Evolutionary conservation across 1,140 invertebrate genomes (phyloP).

Genomic region (Tenebrio molitor): DNA sequence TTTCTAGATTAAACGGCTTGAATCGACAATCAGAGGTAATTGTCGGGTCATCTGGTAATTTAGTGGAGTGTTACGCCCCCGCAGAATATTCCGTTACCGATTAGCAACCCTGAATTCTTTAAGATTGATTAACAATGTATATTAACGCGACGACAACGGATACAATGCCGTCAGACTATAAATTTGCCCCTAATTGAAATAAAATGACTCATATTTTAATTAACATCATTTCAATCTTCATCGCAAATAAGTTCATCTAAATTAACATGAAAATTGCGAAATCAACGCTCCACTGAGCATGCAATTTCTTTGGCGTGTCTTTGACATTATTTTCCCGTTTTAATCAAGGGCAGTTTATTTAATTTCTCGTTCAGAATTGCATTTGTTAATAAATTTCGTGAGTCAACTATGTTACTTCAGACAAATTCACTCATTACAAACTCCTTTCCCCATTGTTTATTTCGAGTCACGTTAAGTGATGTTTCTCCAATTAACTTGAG

Average conservation of each 20-base stretch:
- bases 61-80: slow-evolving; percentile 34
- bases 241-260: slow-evolving; percentile 39
- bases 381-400: slow-evolving; percentile 31
- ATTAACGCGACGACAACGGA: slow-evolving; percentile 22
- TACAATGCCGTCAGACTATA: slow-evolving; percentile 20
- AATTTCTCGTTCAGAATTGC: slow-evolving; percentile 28
- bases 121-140: slow-evolving; percentile 33
- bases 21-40: slow-evolving; percentile 39
- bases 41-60: slow-evolving; percentile 39
- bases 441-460: too few species aligned
- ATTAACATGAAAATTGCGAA: slow-evolving; percentile 40
- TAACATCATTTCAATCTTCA: slow-evolving; percentile 39
- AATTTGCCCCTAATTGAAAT: slow-evolving; percentile 31
- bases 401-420: slow-evolving; percentile 15
- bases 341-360: slow-evolving; percentile 37
- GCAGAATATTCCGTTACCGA: slow-evolving; percentile 4
- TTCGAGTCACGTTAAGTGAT: too few species aligned
- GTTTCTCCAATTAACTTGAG: too few species aligned
- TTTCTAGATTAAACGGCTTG: slow-evolving; percentile 29
- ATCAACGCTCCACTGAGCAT: slow-evolving; percentile 33
- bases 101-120: slow-evolving; percentile 15
- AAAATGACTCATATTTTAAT: slow-evolving; percentile 38
- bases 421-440: slow-evolving; percentile 24
- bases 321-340: slow-evolving; percentile 35
- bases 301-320: slow-evolving; percentile 36